Percentiles rank a stretch among this genome's conserved stretches.
phyloP scores from a whole-genome alignment of 2,113 vertebrate genomes.

The Greenwoodochromis staneri region DNA sequence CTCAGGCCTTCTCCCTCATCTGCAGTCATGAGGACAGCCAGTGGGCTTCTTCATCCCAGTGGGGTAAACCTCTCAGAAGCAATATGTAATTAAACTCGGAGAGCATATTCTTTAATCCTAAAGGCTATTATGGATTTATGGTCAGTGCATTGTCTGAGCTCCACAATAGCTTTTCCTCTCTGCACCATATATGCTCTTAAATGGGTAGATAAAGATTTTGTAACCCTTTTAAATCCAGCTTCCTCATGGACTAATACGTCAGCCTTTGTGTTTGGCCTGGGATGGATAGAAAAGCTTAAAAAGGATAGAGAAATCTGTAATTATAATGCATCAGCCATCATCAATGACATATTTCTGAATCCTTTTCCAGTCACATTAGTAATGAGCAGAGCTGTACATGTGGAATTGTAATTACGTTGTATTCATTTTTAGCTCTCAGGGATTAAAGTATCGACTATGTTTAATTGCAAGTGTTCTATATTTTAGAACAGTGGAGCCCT shows the following conservation, averaged over 20 bases:
- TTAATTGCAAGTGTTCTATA: conserved; percentile 69
- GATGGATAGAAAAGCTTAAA: conserved; percentile 52
- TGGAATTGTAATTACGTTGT: conserved; percentile 60
- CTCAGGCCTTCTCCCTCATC: conserved; percentile 41
- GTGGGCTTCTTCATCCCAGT: conserved; percentile 10
- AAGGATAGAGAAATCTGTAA: conserved; percentile 54
- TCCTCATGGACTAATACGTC: conserved; percentile 39
- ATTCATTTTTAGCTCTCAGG: conserved; percentile 39
- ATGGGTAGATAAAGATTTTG: conserved; percentile 70
- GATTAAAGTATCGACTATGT: conserved; percentile 64
- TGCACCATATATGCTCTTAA: conserved; percentile 66
- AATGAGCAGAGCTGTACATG: conserved; percentile 25
- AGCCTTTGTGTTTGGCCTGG: conserved; percentile 49
- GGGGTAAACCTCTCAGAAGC: conserved; percentile 65
- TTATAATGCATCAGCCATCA: conserved; percentile 58
- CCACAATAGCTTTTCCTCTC: conserved; percentile 37
- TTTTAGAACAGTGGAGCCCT: conserved; percentile 39
- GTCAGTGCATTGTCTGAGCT: conserved; percentile 67
- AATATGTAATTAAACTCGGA: conserved; percentile 77
- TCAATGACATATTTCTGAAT: conserved; percentile 67
- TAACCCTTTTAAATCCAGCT: conserved; percentile 61
- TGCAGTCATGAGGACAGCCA: neutral
- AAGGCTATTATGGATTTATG: conserved; percentile 75
- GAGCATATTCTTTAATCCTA: conserved; percentile 78
- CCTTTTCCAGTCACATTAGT: conserved; percentile 56